These are phyloP conservation scores for Cacoxenus indagator DNA, from an alignment of 2,888 invertebrate species.

Conservation along the genomic window DNA sequence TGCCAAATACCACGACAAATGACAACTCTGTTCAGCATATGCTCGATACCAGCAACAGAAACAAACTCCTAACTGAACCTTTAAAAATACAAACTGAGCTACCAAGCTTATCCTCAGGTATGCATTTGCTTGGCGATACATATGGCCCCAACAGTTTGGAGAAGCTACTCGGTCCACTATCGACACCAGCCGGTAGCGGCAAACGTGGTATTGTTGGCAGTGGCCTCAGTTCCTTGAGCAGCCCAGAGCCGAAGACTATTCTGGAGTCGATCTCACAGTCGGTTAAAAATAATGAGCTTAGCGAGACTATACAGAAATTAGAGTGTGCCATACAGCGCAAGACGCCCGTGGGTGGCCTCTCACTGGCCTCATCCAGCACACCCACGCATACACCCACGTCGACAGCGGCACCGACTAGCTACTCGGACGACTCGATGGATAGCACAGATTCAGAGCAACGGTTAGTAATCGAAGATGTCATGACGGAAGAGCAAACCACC, in stretches of 20 bases:
- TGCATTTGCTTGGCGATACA: conserved; percentile 41
- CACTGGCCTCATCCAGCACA: conserved; percentile 45
- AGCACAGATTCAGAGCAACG: conserved; percentile 77
- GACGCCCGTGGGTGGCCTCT: conserved; percentile 55
- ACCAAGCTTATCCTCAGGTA: conserved; percentile 23
- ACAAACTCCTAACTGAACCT: conserved; percentile 53
- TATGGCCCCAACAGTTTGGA: conserved; percentile 33
- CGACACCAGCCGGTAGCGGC: conserved; percentile 31
- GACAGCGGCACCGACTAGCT: conserved; percentile 40
- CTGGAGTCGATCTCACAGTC: conserved; percentile 61
- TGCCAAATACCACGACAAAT: conserved; percentile 9
- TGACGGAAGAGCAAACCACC: conserved; percentile 61
- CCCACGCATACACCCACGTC: conserved; percentile 47
- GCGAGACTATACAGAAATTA: conserved; percentile 77
- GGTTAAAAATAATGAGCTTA: conserved; percentile 75
- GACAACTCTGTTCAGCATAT: conserved; percentile 25
- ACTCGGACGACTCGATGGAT: conserved; percentile 76
- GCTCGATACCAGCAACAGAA: conserved; percentile 34
- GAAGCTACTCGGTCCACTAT: conserved; percentile 26
- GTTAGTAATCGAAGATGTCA: conserved; percentile 74
- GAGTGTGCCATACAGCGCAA: conserved; percentile 70
- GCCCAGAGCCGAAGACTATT: conserved; percentile 68
- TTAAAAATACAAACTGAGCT: conserved; percentile 61
- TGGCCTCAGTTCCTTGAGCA: conserved; percentile 44
- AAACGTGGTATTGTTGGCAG: conserved; percentile 35